Percentiles rank a stretch among this genome's conserved stretches.
Evolutionary conservation across 2,113 vertebrate species (phyloP).

Genomic region (Cygnus buccinator): DNA sequence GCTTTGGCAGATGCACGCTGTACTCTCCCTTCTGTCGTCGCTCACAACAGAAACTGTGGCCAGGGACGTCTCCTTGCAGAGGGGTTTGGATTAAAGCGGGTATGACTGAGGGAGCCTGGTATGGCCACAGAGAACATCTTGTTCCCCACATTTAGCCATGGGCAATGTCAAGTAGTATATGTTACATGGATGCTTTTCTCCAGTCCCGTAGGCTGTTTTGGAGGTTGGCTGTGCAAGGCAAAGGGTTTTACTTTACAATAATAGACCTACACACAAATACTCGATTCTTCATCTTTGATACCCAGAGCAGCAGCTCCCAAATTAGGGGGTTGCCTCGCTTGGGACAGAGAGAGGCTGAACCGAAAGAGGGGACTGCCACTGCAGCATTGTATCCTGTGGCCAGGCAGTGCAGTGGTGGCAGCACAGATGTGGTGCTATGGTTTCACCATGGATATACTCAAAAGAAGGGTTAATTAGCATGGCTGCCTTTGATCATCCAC

Average conservation of each 20-base stretch:
- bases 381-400: not conserved
- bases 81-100: constrained; percentile 38
- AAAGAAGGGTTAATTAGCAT: constrained; percentile 28
- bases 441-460: not conserved
- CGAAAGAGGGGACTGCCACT: not conserved
- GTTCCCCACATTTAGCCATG: constrained; percentile 56
- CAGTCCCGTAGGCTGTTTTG: constrained; percentile 55
- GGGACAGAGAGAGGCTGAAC: not conserved
- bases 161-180: constrained; percentile 70
- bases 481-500: constrained; percentile 59
- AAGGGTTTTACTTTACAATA: constrained; percentile 19
- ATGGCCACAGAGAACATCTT: constrained; percentile 69
- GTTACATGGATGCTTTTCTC: constrained; percentile 19
- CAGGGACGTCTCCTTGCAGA: not conserved
- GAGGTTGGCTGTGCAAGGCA: not conserved
- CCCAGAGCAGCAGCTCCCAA: not conserved
- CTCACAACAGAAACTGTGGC: not conserved
- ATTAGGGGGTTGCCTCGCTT: not conserved
- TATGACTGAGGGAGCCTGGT: constrained; percentile 68
- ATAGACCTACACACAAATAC: not conserved
- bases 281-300: not conserved
- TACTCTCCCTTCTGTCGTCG: not conserved
- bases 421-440: not conserved
- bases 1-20: constrained; percentile 26
- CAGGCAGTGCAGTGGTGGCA: not conserved